phyloP scores from a whole-genome alignment of 2,888 invertebrate species.

The Limnephilus lunatus region DNA sequence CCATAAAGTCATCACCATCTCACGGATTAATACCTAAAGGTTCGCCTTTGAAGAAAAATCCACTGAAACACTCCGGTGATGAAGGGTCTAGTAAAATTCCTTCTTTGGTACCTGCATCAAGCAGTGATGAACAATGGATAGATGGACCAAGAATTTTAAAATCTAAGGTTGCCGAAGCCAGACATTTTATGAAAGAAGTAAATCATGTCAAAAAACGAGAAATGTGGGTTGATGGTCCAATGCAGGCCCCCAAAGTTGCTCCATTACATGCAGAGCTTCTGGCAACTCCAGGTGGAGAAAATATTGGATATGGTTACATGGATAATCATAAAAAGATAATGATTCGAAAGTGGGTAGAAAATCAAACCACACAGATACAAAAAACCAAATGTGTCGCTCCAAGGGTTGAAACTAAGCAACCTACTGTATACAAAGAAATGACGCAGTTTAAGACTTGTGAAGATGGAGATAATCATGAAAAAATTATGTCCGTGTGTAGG shows the following conservation, averaged over 20 bases:
- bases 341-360: constrained; percentile 96
- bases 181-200: constrained; percentile 87
- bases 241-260: constrained; percentile 80
- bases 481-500: constrained; percentile 73
- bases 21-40: constrained; percentile 77
- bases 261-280: constrained; percentile 76
- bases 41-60: constrained; percentile 77
- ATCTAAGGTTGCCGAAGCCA: constrained; percentile 88
- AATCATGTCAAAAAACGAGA: constrained; percentile 88
- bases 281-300: constrained; percentile 75
- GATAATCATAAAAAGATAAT: constrained; percentile 94
- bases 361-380: constrained; percentile 90
- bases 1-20: constrained; percentile 75
- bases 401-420: constrained; percentile 72
- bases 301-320: constrained; percentile 90
- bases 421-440: constrained; percentile 76
- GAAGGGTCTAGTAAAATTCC: constrained; percentile 70
- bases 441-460: constrained; percentile 81
- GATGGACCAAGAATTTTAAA: constrained; percentile 95
- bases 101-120: constrained; percentile 68
- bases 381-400: constrained; percentile 80
- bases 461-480: constrained; percentile 69
- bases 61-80: constrained; percentile 71
- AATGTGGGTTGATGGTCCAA: constrained; percentile 97
- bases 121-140: constrained; percentile 96